Conservation (phyloP, 2,888 invertebrate genomes). For the Eustalomyia histrio region DNA sequence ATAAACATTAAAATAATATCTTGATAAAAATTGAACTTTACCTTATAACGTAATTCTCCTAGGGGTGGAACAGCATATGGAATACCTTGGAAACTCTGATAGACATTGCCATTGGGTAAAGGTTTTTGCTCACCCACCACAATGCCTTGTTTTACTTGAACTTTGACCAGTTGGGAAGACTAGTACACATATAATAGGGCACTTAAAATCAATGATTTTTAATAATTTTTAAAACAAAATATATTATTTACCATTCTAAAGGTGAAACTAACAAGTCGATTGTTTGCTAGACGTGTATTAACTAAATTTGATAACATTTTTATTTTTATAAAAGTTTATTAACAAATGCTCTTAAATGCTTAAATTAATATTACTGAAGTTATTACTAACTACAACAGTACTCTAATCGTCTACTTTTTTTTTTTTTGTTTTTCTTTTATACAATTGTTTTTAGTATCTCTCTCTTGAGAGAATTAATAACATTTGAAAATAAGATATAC, state of each 20-base stretch:
- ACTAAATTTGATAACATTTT: slow-evolving; percentile 37
- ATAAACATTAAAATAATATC: not conserved
- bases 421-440: not conserved
- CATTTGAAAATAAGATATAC: no score
- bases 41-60: slow-evolving; percentile 78
- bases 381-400: not conserved
- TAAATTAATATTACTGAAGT: not conserved
- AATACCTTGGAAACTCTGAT: slow-evolving; percentile 81
- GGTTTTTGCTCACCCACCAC: slow-evolving; percentile 79
- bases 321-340: not conserved
- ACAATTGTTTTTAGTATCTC: no score
- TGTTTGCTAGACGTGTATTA: slow-evolving; percentile 3
- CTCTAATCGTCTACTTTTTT: not conserved
- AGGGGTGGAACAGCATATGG: slow-evolving; percentile 83
- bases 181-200: not conserved
- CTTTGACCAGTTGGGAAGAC: slow-evolving; percentile 68
- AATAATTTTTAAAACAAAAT: not conserved
- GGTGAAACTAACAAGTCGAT: not conserved
- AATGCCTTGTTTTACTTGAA: slow-evolving; percentile 79
- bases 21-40: slow-evolving; percentile 65
- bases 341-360: not conserved
- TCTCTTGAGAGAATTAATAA: no score
- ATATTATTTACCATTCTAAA: slow-evolving; percentile 47
- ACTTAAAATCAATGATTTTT: no score
- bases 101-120: slow-evolving; percentile 78